Conservation (phyloP, 2,888 invertebrate genomes). For the Crematogaster levior region DNA sequence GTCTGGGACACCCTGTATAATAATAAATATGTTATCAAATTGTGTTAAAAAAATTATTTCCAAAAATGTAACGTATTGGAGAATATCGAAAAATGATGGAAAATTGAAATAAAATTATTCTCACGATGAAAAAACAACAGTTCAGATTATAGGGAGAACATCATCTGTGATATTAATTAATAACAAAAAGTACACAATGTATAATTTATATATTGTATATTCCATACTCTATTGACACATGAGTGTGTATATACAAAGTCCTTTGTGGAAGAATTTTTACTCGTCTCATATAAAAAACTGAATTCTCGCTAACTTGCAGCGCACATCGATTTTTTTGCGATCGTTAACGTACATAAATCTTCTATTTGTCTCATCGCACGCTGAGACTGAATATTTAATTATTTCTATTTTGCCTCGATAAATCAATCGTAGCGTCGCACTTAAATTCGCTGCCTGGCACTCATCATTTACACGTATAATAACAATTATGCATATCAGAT, state of each 20-base stretch:
- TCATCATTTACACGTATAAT: constrained; percentile 6
- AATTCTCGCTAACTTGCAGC: constrained; percentile 15
- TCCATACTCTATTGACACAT: constrained; percentile 49
- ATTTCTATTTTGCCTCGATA: background rate
- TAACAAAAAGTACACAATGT: constrained; percentile 27
- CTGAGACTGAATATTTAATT: constrained; percentile 21
- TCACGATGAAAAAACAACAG: background rate
- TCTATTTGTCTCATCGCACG: constrained; percentile 3
- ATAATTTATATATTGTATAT: constrained; percentile 50
- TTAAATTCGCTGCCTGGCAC: background rate
- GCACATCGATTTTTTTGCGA: constrained; percentile 23
- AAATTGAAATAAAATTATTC: background rate
- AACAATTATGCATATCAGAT: background rate
- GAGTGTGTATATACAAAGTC: constrained; percentile 51
- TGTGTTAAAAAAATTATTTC: background rate
- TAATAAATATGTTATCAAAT: no score
- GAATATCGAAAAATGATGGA: background rate
- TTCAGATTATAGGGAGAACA: background rate
- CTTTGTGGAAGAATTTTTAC: constrained; percentile 26
- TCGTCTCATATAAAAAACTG: constrained; percentile 47
- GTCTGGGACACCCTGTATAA: no score
- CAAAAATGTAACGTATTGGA: background rate
- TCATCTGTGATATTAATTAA: constrained; percentile 6
- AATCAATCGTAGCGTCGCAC: background rate
- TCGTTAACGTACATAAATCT: constrained; percentile 20